A percentile compares a stretch with the other conserved stretches of the same genome.
Conservation (phyloP, 2,113 vertebrate genomes). For the Solea solea region DNA sequence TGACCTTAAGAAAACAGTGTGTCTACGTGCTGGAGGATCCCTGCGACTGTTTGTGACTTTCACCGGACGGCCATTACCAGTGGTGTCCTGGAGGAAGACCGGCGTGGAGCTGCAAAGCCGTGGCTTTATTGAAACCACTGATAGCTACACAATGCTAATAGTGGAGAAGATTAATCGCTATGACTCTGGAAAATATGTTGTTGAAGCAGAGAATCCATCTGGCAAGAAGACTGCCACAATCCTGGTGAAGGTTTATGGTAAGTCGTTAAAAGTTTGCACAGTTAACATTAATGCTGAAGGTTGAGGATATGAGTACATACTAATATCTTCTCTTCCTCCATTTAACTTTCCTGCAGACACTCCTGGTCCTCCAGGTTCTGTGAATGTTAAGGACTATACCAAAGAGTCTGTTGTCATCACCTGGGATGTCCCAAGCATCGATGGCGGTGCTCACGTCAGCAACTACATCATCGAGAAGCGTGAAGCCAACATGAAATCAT, state of each 20-base stretch:
- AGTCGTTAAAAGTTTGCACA: neutral
- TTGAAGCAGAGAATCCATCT: constrained; percentile 97
- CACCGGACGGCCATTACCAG: constrained; percentile 88
- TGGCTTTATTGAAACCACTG: constrained; percentile 93
- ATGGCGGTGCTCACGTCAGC: constrained; percentile 94
- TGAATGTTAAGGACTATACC: constrained; percentile 94
- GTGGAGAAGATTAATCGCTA: constrained; percentile 96
- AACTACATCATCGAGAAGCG: constrained; percentile 98
- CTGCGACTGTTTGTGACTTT: constrained; percentile 91
- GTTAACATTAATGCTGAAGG: no score
- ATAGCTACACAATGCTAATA: constrained; percentile 89
- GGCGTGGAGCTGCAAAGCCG: constrained; percentile 91
- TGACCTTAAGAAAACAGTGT: constrained; percentile 95
- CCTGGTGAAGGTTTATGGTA: constrained; percentile 96
- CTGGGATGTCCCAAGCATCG: constrained; percentile 94
- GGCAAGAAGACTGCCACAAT: constrained; percentile 94
- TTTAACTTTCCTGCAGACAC: constrained; percentile 82
- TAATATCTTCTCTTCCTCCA: neutral
- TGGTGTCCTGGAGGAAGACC: constrained; percentile 92
- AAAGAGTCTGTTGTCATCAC: constrained; percentile 96
- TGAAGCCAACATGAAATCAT: constrained; percentile 96
- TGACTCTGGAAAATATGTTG: constrained; percentile 94
- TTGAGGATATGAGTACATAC: neutral
- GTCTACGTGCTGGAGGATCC: constrained; percentile 91
- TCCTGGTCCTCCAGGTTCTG: constrained; percentile 91